Conservation (phyloP, 2,888 invertebrate species). For the Pandemis cinnamomeana region DNA sequence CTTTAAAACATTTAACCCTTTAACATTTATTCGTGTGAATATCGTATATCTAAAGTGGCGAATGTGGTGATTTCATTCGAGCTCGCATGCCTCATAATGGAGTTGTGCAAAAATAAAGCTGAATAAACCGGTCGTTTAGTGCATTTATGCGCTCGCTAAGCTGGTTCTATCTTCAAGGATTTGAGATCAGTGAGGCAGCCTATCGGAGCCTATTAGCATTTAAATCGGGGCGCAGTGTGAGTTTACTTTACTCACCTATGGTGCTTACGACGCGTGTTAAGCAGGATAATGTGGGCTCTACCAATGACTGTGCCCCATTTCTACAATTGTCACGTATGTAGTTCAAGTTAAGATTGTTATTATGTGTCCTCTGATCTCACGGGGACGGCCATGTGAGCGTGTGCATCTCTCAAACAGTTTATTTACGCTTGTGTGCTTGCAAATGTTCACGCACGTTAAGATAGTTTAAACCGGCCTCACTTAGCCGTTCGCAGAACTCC, state of each 20-base stretch:
- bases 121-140: conserved; percentile 50
- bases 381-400: too few relatives aligned
- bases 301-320: not conserved
- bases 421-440: too few relatives aligned
- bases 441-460: too few relatives aligned
- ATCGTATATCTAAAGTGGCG: conserved; percentile 31
- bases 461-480: too few relatives aligned
- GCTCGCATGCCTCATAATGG: conserved; percentile 48
- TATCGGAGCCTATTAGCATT: conserved; percentile 69
- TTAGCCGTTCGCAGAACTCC: too few relatives aligned
- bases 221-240: conserved; percentile 59
- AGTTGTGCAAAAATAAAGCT: conserved; percentile 50
- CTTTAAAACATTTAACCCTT: conserved; percentile 11
- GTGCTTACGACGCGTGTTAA: not conserved
- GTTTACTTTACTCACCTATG: conserved; percentile 2
- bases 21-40: not conserved
- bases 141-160: conserved; percentile 61
- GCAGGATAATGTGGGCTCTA: not conserved
- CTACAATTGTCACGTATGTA: not conserved
- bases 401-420: too few relatives aligned
- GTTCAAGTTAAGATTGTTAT: not conserved
- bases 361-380: not conserved
- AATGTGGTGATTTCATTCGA: conserved; percentile 40
- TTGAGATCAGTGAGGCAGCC: conserved; percentile 51
- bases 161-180: conserved; percentile 61